Conservation (phyloP, 2,888 invertebrate genomes). For the Thymelicus sylvestris region DNA sequence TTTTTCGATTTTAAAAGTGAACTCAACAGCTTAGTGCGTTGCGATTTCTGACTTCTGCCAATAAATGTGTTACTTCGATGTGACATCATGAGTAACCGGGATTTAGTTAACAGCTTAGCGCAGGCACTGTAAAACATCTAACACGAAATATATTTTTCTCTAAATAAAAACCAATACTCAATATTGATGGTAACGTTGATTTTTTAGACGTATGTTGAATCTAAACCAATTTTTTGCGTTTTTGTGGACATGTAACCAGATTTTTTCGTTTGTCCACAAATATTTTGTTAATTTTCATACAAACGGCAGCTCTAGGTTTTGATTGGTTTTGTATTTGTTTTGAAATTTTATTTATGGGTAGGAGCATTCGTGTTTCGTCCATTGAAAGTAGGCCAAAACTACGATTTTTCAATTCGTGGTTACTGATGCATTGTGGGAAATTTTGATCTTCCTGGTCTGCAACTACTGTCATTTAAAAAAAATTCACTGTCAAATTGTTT, state of each 20-base stretch:
- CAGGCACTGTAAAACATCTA: neutral
- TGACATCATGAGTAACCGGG: neutral
- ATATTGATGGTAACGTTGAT: conserved; percentile 3
- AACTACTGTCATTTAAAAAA: too few species aligned
- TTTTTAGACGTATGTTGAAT: neutral
- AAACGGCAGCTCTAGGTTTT: conserved; percentile 15
- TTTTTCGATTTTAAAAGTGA: too few species aligned
- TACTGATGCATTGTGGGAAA: too few species aligned
- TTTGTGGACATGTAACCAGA: conserved; percentile 29
- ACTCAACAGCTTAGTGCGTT: too few species aligned
- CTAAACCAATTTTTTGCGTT: conserved; percentile 18
- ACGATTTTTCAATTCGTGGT: too few species aligned
- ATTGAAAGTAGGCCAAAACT: neutral
- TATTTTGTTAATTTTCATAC: conserved; percentile 31
- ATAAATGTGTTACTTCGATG: neutral
- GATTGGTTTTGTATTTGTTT: conserved; percentile 32
- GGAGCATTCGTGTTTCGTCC: neutral
- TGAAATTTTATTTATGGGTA: conserved; percentile 15
- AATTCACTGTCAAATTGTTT: too few species aligned
- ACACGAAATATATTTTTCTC: neutral
- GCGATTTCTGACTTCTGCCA: neutral
- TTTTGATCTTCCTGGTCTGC: too few species aligned
- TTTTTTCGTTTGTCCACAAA: conserved; percentile 27
- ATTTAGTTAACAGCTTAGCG: neutral
- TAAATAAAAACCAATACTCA: neutral